A percentile compares a stretch with the other conserved stretches of the same genome.
phyloP scores from a whole-genome alignment of 2,797 vertebrate genomes.

The Enteromius afrohamiltoni region DNA sequence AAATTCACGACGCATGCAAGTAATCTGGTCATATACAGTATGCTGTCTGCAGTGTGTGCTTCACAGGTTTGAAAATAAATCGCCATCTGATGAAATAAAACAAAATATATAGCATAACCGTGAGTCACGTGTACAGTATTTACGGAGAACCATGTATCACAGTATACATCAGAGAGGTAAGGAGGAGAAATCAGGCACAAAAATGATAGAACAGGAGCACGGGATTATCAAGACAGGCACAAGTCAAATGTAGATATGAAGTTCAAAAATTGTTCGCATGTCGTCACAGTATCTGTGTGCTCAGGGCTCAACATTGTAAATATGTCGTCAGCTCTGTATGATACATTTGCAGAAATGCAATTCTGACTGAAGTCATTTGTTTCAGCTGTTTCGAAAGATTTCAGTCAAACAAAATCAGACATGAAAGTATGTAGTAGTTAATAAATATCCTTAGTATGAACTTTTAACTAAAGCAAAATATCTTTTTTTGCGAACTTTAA shows the following conservation, averaged over 20 bases:
- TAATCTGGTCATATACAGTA: conserved; percentile 46
- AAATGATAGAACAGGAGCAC: conserved; percentile 57
- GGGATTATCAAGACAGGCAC: conserved; percentile 58
- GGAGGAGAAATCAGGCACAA: conserved; percentile 65
- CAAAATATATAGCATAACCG: conserved; percentile 33
- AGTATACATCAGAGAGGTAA: conserved; percentile 64
- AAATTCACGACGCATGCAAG: conserved; percentile 54
- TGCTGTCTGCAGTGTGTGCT: conserved; percentile 51
- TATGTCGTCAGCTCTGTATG: neutral
- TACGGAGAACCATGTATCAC: conserved; percentile 55
- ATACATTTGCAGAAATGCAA: neutral
- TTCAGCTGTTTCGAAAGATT: neutral
- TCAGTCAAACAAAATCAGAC: neutral
- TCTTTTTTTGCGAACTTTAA: neutral
- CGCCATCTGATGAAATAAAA: conserved; percentile 32
- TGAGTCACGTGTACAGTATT: conserved; percentile 53
- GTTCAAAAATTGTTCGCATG: conserved; percentile 26
- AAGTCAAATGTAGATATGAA: conserved; percentile 50
- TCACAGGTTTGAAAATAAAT: conserved; percentile 55
- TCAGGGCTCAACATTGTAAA: conserved; percentile 1
- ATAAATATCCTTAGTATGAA: neutral
- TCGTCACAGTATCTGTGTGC: conserved; percentile 50
- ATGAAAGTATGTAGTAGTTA: neutral
- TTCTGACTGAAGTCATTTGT: neutral
- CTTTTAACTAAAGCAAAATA: neutral